Percentiles rank a stretch among this genome's conserved stretches.
These are phyloP conservation scores for Stigmatopora argus DNA, from an alignment of 2,113 vertebrate genomes.

Conservation along the genomic window DNA sequence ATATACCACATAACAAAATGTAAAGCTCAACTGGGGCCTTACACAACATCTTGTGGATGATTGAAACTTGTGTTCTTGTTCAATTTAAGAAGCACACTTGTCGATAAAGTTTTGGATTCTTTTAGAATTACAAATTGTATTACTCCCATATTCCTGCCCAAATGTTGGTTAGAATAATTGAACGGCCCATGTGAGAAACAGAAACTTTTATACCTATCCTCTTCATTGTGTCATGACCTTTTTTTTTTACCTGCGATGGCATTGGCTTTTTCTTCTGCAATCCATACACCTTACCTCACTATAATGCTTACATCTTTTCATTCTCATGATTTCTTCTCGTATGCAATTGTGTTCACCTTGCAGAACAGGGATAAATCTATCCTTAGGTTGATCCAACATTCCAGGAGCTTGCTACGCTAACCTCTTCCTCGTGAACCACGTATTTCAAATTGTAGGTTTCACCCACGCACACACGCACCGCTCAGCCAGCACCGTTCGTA, in stretches of 20 bases:
- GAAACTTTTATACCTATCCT: not conserved
- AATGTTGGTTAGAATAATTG: not conserved
- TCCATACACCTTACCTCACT: not conserved
- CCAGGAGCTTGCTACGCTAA: not conserved
- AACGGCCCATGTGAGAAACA: not conserved
- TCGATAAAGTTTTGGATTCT: not conserved
- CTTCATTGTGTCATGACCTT: not conserved
- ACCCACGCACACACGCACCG: not conserved
- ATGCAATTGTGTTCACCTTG: conserved; percentile 13
- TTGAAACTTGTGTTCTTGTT: not conserved
- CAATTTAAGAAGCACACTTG: not conserved
- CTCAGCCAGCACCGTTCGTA: conserved; percentile 23
- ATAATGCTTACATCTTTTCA: not conserved
- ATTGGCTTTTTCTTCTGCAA: not conserved
- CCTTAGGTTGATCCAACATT: conserved; percentile 3
- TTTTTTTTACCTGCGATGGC: not conserved
- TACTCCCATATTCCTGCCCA: not conserved
- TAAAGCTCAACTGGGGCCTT: not conserved
- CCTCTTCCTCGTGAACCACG: conserved; percentile 16
- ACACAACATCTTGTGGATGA: not conserved
- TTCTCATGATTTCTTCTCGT: not conserved
- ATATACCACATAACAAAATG: not conserved
- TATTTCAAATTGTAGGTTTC: conserved; percentile 9
- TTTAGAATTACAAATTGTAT: not conserved
- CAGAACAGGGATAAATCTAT: conserved; percentile 16